Base-by-base conservation (phyloP, 2,113 vertebrate species). In the Pipa parva region DNA sequence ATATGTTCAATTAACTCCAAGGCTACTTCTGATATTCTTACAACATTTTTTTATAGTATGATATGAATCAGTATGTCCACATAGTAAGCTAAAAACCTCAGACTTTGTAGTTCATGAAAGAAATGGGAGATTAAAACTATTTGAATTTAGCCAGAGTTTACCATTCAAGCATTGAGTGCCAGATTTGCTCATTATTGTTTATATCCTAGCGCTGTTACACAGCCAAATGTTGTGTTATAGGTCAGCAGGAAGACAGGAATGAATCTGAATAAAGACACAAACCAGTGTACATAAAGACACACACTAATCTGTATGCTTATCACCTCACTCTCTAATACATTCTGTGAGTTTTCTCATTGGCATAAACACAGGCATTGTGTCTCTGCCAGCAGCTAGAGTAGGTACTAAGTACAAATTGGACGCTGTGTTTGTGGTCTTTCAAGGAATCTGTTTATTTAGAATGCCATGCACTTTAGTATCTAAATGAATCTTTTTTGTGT, bases 231-330 rank as follows among this genome's bases (percentile, higher is more conserved):
- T 21, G 59, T 31, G 45, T 57, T 46, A 18, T 26, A 13, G 55
- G 42, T 55, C 64, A 59, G 59, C 42, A 67, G 49, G 22, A 56
- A 65, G 52, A 29, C 63, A 42, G 55, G 51, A 45, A 64, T 36
- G 42, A 37, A 64, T 64, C 63, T 64, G 63, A 33, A 64, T 64
- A n/a, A n/a, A n/a, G n/a, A n/a, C n/a, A n/a, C n/a, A n/a, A n/a
- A 31, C 29, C 10, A 31, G 29, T 31, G 5, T 31, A 31, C 29
- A 31, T 31, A 42, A 58, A 67, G 55, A 50, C 64, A 57, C 58
- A 55, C 26, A 58, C 55, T 59, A 48, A 67, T 67, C 64, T 67
- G 64, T 45, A 67, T 67, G 54, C 64, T 48, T 59, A 67, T 20
- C 55, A 36, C 55, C 33, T 22, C 45, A 37, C 29, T 65, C 13